Evolutionary conservation across 2,888 invertebrate species (phyloP).

Genomic region (Thymelicus lineola): DNA sequence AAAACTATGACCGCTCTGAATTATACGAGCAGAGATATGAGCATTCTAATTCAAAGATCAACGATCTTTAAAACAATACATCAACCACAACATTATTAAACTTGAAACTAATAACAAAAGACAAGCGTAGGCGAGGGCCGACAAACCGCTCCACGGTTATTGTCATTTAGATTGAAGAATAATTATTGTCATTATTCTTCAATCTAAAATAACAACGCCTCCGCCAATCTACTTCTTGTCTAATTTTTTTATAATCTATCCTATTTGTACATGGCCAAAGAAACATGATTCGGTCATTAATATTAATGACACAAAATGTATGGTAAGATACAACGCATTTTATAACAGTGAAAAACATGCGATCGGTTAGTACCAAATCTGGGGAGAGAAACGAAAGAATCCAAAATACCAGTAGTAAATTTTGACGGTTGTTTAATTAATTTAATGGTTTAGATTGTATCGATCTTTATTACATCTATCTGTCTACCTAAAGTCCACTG

Average conservation of each 20-base stretch:
- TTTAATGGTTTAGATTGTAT: too few relatives aligned
- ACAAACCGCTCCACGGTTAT: slow-evolving; percentile 49
- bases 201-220: slow-evolving; percentile 71
- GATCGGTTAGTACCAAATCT: not conserved
- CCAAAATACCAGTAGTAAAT: too few relatives aligned
- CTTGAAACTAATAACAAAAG: slow-evolving; percentile 51
- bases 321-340: not conserved
- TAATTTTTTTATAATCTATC: slow-evolving; percentile 55
- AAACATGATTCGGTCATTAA: slow-evolving; percentile 37
- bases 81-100: slow-evolving; percentile 41
- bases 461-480: too few relatives aligned
- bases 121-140: slow-evolving; percentile 61
- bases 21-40: slow-evolving; percentile 9
- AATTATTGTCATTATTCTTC: slow-evolving; percentile 62
- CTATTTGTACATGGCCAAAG: slow-evolving; percentile 30
- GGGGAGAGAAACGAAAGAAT: not conserved
- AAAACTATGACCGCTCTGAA: not conserved
- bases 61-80: slow-evolving; percentile 41
- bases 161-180: slow-evolving; percentile 7
- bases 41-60: slow-evolving; percentile 42
- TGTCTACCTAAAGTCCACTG: too few relatives aligned
- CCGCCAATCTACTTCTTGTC: slow-evolving; percentile 56
- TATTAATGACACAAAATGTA: slow-evolving; percentile 36
- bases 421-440: too few relatives aligned
- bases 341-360: slow-evolving; percentile 13